Evolutionary conservation across 2,888 invertebrate genomes (phyloP), one percentile per base, ranked within the genome.

Genomic region (Bugula neritina): DNA sequence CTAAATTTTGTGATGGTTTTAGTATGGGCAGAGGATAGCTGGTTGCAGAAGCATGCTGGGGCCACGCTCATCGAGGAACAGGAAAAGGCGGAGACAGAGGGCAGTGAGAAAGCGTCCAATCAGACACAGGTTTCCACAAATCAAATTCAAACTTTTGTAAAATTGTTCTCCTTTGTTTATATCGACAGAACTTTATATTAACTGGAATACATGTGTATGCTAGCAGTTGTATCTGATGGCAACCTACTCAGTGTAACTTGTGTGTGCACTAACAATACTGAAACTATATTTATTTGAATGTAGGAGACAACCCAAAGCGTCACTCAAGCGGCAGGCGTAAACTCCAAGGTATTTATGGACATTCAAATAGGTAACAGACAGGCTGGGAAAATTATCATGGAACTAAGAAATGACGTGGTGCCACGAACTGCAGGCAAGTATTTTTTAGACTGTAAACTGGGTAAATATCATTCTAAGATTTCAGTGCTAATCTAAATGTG

Each of bases 41-140:
- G 99, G 99, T 85, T 99, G n/a, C 94, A 94, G 82, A 92, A 94
- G 81, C 96, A 98, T 87, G 95, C 96, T 0, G 96, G 96, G 0
- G 92, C 92, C 81, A 94, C 94, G 0, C 74, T 87, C 90, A 73
- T 76, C 2, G 69, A 70, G 52, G 52, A 23, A 23, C 75, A 76
- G 34, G 72, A 73, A 3, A 75, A 74, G 5, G 75, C 75, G 10
- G 75, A 72, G 5, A 77, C 75, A 23, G 76, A 72, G 34, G 71
- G 29, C 29, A 52, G n/a, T 75, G 76, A 81, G 73, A 72, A 77
- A 27, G 27, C 25, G 2, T 29, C 31, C 43, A 43, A 43, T 43
- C 43, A 43, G 43, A 43, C 43, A 10, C 10, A 43, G 43, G 43
- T 43, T n/a, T n/a, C n/a, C n/a, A n/a, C n/a, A n/a, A n/a, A n/a